Conservation (phyloP, 2,113 vertebrate species). For the Jacana jacana region DNA sequence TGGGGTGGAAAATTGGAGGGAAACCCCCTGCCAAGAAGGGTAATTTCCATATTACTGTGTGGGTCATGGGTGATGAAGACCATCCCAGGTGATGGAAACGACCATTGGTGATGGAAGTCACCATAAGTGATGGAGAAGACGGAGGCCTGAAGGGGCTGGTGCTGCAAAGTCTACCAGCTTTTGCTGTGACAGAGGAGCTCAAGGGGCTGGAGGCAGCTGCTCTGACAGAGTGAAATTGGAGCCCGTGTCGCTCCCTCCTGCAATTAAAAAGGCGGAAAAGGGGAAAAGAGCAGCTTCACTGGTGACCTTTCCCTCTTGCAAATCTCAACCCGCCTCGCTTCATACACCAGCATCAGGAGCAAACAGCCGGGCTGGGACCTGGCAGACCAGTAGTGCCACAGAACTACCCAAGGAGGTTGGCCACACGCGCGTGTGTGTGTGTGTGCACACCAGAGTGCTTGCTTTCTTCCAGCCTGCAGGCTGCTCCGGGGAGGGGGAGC, state of each 20-base stretch:
- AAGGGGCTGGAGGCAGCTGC: neutral
- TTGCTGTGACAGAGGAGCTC: neutral
- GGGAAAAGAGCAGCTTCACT: neutral
- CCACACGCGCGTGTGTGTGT: neutral
- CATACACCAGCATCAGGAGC: neutral
- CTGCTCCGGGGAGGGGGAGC: conserved; percentile 69
- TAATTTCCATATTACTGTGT: neutral
- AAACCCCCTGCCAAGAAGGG: neutral
- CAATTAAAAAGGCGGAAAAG: conserved; percentile 14
- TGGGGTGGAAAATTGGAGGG: neutral
- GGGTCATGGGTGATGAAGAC: neutral
- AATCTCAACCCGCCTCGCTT: conserved; percentile 14
- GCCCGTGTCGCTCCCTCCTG: neutral
- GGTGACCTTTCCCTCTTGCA: conserved; percentile 19
- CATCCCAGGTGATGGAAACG: neutral
- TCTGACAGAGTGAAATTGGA: neutral
- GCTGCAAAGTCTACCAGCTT: neutral
- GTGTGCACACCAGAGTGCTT: neutral
- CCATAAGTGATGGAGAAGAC: neutral
- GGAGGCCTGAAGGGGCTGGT: neutral
- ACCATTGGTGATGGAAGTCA: neutral
- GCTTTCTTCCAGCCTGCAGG: conserved; percentile 75
- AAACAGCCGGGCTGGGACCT: conserved; percentile 38
- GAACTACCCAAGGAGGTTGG: conserved; percentile 11
- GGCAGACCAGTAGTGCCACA: neutral